These are phyloP conservation scores for Agrypnus murinus DNA, from an alignment of 2,888 invertebrate species.

Conservation along the genomic window DNA sequence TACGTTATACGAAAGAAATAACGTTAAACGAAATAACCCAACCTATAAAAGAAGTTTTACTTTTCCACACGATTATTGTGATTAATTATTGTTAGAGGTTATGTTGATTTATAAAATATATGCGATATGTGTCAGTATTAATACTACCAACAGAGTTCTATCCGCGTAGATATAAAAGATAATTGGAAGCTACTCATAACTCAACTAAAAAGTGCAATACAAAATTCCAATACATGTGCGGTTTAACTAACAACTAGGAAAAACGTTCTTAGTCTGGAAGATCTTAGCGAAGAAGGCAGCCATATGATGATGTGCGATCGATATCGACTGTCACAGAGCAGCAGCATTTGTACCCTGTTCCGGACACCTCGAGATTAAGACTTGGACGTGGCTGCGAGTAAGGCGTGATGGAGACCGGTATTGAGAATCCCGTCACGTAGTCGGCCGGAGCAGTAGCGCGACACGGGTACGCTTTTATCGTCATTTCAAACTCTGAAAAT, in stretches of 20 bases:
- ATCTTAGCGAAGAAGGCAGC: constrained; percentile 45
- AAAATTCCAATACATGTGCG: constrained; percentile 22
- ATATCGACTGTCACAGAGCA: constrained; percentile 56
- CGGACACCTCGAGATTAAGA: constrained; percentile 67
- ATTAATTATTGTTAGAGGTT: too few relatives aligned
- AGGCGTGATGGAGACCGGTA: constrained; percentile 61
- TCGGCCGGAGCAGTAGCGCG: constrained; percentile 65
- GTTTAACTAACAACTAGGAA: constrained; percentile 32
- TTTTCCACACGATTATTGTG: too few relatives aligned
- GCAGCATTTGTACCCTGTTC: constrained; percentile 64
- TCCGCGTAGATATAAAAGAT: background rate
- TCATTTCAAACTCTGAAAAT: constrained; percentile 69
- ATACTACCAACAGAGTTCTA: too few relatives aligned
- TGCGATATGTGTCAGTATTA: too few relatives aligned
- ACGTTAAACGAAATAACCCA: too few relatives aligned
- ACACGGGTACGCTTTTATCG: constrained; percentile 70
- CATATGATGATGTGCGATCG: constrained; percentile 52
- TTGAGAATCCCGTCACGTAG: constrained; percentile 65
- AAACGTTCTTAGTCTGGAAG: constrained; percentile 35
- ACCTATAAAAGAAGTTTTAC: too few relatives aligned
- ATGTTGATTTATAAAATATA: too few relatives aligned
- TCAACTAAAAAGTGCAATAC: background rate
- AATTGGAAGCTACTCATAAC: background rate
- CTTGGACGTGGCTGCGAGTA: constrained; percentile 65
- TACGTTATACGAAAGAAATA: background rate